A percentile compares a stretch with the other conserved stretches of the same genome.
These are phyloP conservation scores for Hippocampus barbouri DNA, from an alignment of 2,113 vertebrate genomes.

Conservation along the genomic window DNA sequence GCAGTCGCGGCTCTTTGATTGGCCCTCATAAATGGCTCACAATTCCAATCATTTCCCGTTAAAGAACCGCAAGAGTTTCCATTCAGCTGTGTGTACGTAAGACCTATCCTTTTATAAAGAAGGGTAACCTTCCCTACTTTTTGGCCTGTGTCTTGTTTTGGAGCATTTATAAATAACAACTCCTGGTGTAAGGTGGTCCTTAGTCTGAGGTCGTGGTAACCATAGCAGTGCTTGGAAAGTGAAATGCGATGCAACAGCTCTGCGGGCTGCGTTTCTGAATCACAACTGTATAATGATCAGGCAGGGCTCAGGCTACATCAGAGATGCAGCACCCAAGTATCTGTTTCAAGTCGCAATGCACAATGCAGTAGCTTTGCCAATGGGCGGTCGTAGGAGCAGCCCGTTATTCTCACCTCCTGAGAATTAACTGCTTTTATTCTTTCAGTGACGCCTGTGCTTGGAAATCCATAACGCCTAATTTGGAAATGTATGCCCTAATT, in stretches of 20 bases:
- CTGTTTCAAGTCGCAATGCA: constrained; percentile 57
- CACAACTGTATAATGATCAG: constrained; percentile 73
- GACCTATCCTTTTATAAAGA: background rate
- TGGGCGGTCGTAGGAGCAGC: constrained; percentile 13
- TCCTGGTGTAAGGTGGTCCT: constrained; percentile 53
- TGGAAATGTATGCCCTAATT: background rate
- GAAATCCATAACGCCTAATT: background rate
- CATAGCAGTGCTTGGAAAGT: constrained; percentile 77
- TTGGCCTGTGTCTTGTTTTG: constrained; percentile 46
- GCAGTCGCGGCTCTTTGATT: constrained; percentile 7
- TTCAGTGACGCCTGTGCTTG: background rate
- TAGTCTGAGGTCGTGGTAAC: constrained; percentile 73
- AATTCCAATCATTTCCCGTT: background rate
- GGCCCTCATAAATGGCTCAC: background rate
- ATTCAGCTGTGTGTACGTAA: background rate
- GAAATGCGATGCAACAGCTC: constrained; percentile 68
- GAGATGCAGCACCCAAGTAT: constrained; percentile 69
- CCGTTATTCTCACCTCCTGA: constrained; percentile 14
- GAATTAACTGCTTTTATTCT: background rate
- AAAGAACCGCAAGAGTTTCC: no score
- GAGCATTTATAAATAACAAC: background rate
- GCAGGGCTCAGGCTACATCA: constrained; percentile 59
- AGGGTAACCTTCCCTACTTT: background rate
- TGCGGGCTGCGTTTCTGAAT: constrained; percentile 68
- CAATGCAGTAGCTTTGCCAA: constrained; percentile 47